Evolutionary conservation across 2,797 vertebrate genomes (phyloP).

Genomic region (Vipera latastei): DNA sequence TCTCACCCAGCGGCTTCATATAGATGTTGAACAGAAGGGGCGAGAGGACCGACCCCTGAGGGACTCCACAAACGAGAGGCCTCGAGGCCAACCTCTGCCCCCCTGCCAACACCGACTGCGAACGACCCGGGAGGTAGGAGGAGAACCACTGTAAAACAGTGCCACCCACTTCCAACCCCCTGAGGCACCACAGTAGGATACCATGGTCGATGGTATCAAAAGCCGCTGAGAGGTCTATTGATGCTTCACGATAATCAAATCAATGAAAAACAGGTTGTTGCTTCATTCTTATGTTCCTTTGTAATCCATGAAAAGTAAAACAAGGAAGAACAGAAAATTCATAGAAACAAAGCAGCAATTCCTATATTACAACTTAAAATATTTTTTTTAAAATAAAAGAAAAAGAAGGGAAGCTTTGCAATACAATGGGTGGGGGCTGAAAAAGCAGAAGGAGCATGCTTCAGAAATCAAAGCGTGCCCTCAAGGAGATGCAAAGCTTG

Average conservation of each 20-base stretch:
- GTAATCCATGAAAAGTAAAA: neutral
- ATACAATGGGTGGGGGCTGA: neutral
- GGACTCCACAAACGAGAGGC: too few relatives aligned
- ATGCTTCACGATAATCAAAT: neutral
- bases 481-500: neutral
- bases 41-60: too few relatives aligned
- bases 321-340: neutral
- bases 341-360: neutral
- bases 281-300: neutral
- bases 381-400: neutral
- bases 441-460: neutral
- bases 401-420: neutral
- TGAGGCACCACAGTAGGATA: too few relatives aligned
- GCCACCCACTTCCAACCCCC: too few relatives aligned
- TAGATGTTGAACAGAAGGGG: too few relatives aligned
- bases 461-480: neutral
- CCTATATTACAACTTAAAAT: neutral
- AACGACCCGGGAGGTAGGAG: too few relatives aligned
- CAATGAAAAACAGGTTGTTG: neutral
- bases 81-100: too few relatives aligned
- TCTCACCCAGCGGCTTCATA: too few relatives aligned
- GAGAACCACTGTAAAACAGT: too few relatives aligned
- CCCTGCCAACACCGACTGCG: too few relatives aligned
- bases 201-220: too few relatives aligned
- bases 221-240: neutral